Base-by-base conservation (phyloP, 2,888 invertebrate genomes). In the Xanthorhoe designata region DNA sequence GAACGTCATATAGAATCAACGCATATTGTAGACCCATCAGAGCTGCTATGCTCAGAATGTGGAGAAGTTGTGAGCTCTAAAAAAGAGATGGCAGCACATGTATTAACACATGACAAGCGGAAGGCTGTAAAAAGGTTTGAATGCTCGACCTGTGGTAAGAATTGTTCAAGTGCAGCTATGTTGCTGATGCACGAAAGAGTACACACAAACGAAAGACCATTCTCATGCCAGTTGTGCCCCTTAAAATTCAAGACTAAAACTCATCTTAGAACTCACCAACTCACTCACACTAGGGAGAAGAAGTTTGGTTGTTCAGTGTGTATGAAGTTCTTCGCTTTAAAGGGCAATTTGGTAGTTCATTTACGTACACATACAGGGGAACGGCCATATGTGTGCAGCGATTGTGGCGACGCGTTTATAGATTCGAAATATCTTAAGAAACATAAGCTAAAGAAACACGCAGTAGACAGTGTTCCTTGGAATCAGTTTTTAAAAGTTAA, bases 361-460 rank as follows among this genome's bases (percentile, higher is more conserved):
- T 78, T 92, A 52, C 75, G 94, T 4, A 94, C 94, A 0, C 94
- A 94, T 66, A 94, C 94, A 0, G 94, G 94, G 0, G 94, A 94
- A 65, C 70, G 94, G 0, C 94, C 94, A 0, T 94, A 94, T 75
- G 82, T 89, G 0, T 94, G 94, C 71, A 80, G 85, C 0, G 70
- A 91, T 15, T 94, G 94, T 63, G 86, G 83, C 0, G 94, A 94
- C 67, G 89, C 92, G 0, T 94, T 94, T 65, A 94, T 94, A 73
- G 94, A 94, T 75, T 94, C 94, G 0, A 94, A 94, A 79, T 94
- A 94, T 79, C 82, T 94, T 59, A 94, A 94, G 66, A 94, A 94
- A 57, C 94, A 94, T 61, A 94, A 92, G 71, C 77, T 90, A 75
- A 92, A 90, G 81, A 92, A 92, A 64, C 94, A 94, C 78, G 74